A percentile compares a stretch with the other conserved stretches of the same genome.
These are phyloP conservation scores for Stictocephala bisonia DNA, from an alignment of 2,888 invertebrate species.

Conservation along the genomic window DNA sequence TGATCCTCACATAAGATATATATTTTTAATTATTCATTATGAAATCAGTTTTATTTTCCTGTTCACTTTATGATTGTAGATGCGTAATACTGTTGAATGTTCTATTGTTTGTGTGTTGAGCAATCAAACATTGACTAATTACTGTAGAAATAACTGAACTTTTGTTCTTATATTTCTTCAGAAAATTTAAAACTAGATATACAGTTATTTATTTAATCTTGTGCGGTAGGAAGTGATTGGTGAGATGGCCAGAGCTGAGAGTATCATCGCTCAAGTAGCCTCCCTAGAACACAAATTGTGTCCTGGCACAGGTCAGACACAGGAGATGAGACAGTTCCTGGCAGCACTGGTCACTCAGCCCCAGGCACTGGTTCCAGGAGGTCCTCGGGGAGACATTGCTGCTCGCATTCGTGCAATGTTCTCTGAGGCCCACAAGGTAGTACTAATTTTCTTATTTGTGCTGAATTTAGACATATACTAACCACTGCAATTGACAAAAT, in stretches of 20 bases:
- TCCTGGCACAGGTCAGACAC: constrained; percentile 61
- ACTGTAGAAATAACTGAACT: too few species aligned
- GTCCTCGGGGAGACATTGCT: constrained; percentile 69
- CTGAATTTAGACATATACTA: constrained; percentile 43
- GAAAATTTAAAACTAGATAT: too few species aligned
- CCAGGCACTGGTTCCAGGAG: constrained; percentile 72
- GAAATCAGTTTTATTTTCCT: too few species aligned
- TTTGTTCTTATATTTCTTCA: too few species aligned
- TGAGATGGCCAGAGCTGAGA: constrained; percentile 68
- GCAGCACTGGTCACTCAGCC: constrained; percentile 68
- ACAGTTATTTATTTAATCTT: too few species aligned
- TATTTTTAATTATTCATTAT: too few species aligned
- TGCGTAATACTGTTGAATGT: too few species aligned
- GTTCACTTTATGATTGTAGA: too few species aligned
- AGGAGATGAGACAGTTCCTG: constrained; percentile 65
- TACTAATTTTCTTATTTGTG: constrained; percentile 61
- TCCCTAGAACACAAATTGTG: constrained; percentile 69
- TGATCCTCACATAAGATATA: too few species aligned
- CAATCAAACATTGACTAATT: too few species aligned
- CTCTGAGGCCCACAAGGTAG: constrained; percentile 69
- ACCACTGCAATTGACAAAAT: too few species aligned
- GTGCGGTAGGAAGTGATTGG: constrained; percentile 65
- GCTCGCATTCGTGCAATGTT: constrained; percentile 71
- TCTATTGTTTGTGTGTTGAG: too few species aligned
- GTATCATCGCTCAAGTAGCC: constrained; percentile 67